Base-by-base conservation (phyloP, 2,888 invertebrate species). In the Hydropsyche betteni region DNA sequence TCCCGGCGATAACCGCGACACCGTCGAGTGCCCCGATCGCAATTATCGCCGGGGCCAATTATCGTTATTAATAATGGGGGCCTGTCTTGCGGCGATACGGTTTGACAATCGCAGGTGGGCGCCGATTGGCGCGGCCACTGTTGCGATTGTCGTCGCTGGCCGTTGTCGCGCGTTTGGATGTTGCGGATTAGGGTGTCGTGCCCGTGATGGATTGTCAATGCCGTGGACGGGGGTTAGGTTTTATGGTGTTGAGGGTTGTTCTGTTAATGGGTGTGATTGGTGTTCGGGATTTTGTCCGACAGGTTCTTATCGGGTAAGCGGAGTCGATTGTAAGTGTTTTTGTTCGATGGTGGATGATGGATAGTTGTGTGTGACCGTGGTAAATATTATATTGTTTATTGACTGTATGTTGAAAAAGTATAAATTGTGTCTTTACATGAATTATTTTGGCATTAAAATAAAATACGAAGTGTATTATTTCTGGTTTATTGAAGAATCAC, bases 1-100 rank as follows among this genome's bases (percentile, higher is more conserved):
- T 68, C 74, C 51, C 73, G 38, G 14, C 50, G 64, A 61, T 72
- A 72, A 72, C 72, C 55, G 24, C 58, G 44, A 44, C 44, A 8
- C 58, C 38, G 55, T 51, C 24, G 24, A 24, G 24, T 24, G 24
- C 24, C 24, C 24, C 24, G 24, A 24, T 58, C 14, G 58, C 44
- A 64, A 24, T 24, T 24, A 24, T 24, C 36, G 33, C 36, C 36
- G n/a, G 70, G 14, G 58, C 61, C 72, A 72, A 72, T 72, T 72
- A 72, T 55, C 72, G 34, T 64, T 64, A 64, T 64, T 64, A 64
- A 33, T 61, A 50, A 72, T 72, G 6, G 44, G 10, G 7, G 44
- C 44, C 44, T 44, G 72, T 72, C 72, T 72, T 72, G 72, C 52
- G 44, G 58, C 70, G 70, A 70, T 70, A 70, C 64, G 34, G 64